phyloP scores from a whole-genome alignment of 2,888 invertebrate genomes.

The Pandemis corylana region DNA sequence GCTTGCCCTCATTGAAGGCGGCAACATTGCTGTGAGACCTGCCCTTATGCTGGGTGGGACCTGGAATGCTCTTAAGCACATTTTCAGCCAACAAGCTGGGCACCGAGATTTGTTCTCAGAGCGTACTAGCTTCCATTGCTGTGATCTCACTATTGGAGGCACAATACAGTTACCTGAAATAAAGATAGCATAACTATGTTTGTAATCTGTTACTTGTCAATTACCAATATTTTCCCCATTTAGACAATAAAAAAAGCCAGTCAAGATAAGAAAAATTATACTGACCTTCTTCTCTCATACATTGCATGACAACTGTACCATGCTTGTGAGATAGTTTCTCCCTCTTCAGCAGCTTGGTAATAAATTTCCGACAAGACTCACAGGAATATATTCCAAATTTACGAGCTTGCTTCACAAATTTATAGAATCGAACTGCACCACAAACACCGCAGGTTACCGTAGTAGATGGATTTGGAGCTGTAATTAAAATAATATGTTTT shows the following conservation, averaged over 20 bases:
- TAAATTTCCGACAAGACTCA: constrained; percentile 94
- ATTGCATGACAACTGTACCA: constrained; percentile 85
- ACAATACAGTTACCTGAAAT: constrained; percentile 88
- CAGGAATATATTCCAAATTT: constrained; percentile 94
- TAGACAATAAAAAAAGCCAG: not conserved
- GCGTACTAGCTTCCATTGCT: constrained; percentile 88
- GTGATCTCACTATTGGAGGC: constrained; percentile 88
- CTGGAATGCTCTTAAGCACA: constrained; percentile 92
- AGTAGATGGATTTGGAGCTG: constrained; percentile 85
- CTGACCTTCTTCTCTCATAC: constrained; percentile 87
- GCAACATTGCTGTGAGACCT: constrained; percentile 88
- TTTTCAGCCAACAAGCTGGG: constrained; percentile 94
- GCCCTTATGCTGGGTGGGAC: constrained; percentile 88
- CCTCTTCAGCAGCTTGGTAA: constrained; percentile 91
- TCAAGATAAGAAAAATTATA: not conserved
- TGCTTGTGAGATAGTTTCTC: constrained; percentile 85
- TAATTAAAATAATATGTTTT: constrained; percentile 47
- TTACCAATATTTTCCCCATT: constrained; percentile 1
- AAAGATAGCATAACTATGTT: constrained; percentile 11
- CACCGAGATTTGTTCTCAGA: constrained; percentile 91
- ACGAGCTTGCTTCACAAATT: constrained; percentile 91
- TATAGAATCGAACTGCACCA: constrained; percentile 90
- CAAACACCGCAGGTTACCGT: constrained; percentile 92
- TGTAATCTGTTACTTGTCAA: not conserved
- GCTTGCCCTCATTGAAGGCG: constrained; percentile 85